Percentiles rank a stretch among this genome's conserved stretches.
Conservation (phyloP, 2,113 vertebrate species). For the Pholis gunnellus region DNA sequence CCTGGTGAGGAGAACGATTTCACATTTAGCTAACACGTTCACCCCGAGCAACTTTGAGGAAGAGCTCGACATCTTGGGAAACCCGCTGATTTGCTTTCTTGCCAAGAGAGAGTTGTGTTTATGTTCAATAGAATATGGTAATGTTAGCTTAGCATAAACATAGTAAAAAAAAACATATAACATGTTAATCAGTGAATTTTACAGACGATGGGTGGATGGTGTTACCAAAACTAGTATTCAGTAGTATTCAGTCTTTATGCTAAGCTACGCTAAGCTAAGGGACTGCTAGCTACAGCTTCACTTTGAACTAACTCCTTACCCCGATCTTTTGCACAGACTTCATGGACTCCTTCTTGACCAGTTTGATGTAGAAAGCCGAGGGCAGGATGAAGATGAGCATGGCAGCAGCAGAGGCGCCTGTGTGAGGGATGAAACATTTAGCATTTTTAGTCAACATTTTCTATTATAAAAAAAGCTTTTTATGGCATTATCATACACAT, state of each 20-base stretch:
- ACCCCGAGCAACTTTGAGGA: background rate
- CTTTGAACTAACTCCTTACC: constrained; percentile 81
- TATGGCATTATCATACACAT: background rate
- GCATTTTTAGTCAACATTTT: background rate
- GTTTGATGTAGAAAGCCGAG: constrained; percentile 96
- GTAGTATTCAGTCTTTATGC: background rate
- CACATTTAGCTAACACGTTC: constrained; percentile 7
- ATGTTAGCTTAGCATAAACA: background rate
- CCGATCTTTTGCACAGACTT: constrained; percentile 96
- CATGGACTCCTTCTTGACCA: constrained; percentile 96
- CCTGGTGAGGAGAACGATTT: constrained; percentile 81
- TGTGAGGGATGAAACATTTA: background rate
- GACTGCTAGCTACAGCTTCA: background rate
- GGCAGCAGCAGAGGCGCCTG: constrained; percentile 95
- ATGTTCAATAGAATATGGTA: background rate
- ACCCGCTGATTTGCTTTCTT: background rate
- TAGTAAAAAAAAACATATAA: background rate
- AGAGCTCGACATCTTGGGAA: background rate
- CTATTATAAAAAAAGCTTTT: background rate
- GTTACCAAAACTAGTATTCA: background rate
- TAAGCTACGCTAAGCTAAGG: background rate
- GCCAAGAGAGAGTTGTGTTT: background rate
- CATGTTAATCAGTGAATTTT: background rate
- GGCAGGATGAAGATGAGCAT: constrained; percentile 99
- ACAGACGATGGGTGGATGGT: background rate